A percentile compares a stretch with the other conserved stretches of the same genome.
These are phyloP conservation scores for Drosophila siamana DNA, from an alignment of 2,888 invertebrate genomes.

Conservation along the genomic window DNA sequence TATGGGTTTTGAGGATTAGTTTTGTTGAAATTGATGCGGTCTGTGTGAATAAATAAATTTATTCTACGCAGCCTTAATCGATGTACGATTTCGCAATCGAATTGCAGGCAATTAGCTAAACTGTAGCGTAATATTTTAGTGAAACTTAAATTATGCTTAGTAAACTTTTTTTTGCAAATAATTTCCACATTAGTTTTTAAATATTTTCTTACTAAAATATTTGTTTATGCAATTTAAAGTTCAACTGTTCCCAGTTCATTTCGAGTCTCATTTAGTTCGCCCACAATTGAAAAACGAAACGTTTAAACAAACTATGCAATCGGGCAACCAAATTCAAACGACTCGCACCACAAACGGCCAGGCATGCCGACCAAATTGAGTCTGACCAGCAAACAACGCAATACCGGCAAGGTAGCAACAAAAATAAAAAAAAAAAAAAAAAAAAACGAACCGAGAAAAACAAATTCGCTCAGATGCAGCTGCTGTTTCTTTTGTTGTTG, in stretches of 20 bases:
- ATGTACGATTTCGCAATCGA: no score
- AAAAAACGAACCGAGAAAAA: conserved; percentile 32
- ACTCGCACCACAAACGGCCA: conserved; percentile 45
- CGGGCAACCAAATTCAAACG: conserved; percentile 40
- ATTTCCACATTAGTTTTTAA: no score
- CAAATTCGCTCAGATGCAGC: conserved; percentile 40
- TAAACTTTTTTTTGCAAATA: no score
- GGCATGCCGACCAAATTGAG: conserved; percentile 53
- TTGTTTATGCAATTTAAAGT: no score
- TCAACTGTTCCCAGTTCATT: not conserved
- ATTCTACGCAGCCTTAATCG: no score
- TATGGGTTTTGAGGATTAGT: conserved; percentile 30
- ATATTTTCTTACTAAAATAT: not conserved
- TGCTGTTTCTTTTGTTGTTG: conserved; percentile 53
- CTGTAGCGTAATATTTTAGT: no score
- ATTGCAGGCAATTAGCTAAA: no score
- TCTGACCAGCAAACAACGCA: conserved; percentile 48
- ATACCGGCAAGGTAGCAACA: no score
- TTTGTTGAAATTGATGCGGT: conserved; percentile 21
- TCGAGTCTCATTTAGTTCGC: conserved; percentile 9
- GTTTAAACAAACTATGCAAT: conserved; percentile 47
- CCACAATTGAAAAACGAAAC: conserved; percentile 10
- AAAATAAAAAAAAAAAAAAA: no score
- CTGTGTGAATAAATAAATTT: conserved; percentile 2
- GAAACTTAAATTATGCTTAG: no score